Evolutionary conservation across 1,140 invertebrate species (phyloP).

Genomic region (Sminthurinus signatus): DNA sequence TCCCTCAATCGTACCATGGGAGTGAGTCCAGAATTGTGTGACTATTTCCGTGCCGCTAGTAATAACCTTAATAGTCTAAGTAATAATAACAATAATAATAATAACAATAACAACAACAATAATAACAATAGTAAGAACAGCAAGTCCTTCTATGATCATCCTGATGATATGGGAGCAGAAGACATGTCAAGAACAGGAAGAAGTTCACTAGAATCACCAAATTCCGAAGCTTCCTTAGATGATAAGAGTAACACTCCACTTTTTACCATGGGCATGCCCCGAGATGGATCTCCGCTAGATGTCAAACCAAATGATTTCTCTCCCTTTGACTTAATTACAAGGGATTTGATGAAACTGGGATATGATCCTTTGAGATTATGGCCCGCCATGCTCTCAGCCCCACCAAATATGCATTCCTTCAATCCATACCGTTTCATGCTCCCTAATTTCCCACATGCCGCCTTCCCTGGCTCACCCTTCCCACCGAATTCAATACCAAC

Average conservation of each 20-base stretch:
- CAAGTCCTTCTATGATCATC: slow-evolving; percentile 29
- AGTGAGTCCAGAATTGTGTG: slow-evolving; percentile 34
- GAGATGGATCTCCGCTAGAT: slow-evolving; percentile 39
- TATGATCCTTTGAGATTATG: slow-evolving; percentile 40
- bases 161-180: slow-evolving; percentile 27
- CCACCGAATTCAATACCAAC: slow-evolving; percentile 14
- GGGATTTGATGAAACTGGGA: slow-evolving; percentile 40
- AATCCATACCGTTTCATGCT: slow-evolving; percentile 41
- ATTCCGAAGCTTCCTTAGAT: slow-evolving; percentile 38
- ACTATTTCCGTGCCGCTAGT: slow-evolving; percentile 35
- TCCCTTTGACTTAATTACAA: slow-evolving; percentile 38
- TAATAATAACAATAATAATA: slow-evolving; percentile 4
- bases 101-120: too few species aligned
- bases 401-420: slow-evolving; percentile 36
- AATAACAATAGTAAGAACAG: too few species aligned
- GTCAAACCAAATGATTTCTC: slow-evolving; percentile 39
- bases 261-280: slow-evolving; percentile 36
- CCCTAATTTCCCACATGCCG: slow-evolving; percentile 33
- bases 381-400: slow-evolving; percentile 39
- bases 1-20: slow-evolving; percentile 33
- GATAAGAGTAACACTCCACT: slow-evolving; percentile 32
- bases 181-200: slow-evolving; percentile 22
- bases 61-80: too few species aligned
- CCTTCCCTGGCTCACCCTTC: slow-evolving; percentile 19
- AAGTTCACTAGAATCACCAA: slow-evolving; percentile 40